phyloP scores from a whole-genome alignment of 2,113 vertebrate genomes.

The Rhinolophus ferrumequinum region DNA sequence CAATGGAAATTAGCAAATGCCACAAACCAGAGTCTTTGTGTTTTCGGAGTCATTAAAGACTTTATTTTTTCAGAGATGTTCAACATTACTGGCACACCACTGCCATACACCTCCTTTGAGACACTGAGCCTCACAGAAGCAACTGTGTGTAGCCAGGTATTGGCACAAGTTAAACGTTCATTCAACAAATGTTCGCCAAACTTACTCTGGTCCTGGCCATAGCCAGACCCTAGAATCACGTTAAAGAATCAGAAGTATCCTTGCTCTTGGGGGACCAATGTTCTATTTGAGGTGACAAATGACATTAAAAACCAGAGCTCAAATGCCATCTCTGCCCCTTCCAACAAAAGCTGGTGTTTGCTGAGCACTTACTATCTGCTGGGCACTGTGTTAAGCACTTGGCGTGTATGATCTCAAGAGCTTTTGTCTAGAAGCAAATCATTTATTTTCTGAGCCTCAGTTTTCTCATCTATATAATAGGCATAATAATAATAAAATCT shows the following conservation, averaged over 20 bases:
- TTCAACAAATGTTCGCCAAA: neutral
- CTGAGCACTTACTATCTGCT: too few relatives aligned
- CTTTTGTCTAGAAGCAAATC: neutral
- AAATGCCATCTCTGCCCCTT: neutral
- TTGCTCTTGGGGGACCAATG: neutral
- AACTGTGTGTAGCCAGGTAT: neutral
- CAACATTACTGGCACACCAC: neutral
- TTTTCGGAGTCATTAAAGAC: neutral
- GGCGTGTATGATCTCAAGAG: fast-evolving
- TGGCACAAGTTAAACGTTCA: neutral
- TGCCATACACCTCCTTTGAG: neutral
- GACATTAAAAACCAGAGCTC: neutral
- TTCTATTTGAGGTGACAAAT: neutral
- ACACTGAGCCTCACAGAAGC: neutral
- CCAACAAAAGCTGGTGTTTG: neutral
- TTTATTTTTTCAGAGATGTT: neutral
- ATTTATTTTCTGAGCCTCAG: neutral
- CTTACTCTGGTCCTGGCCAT: neutral
- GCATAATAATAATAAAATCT: too few relatives aligned
- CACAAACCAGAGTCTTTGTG: neutral
- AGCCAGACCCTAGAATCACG: too few relatives aligned
- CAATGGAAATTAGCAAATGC: neutral
- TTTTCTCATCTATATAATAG: neutral
- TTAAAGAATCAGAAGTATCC: neutral
- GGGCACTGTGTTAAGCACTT: neutral